Evolutionary conservation across 2,888 invertebrate species (phyloP).

Genomic region (Drosophila hamatofila): DNA sequence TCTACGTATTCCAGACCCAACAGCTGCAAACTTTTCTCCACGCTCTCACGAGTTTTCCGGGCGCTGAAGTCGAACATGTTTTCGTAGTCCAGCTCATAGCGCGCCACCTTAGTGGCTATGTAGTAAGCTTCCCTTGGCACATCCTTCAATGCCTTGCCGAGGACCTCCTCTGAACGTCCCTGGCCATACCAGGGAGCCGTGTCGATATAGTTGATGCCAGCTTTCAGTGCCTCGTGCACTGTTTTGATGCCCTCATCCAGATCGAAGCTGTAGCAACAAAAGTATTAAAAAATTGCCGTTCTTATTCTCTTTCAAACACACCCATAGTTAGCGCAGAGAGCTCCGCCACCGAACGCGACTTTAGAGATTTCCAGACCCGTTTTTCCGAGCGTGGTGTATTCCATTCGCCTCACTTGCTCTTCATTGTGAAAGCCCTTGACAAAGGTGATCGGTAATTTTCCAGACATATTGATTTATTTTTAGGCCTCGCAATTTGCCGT

Average conservation of each 20-base stretch:
- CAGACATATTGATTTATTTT: constrained; percentile 46
- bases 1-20: constrained; percentile 94
- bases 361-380: constrained; percentile 91
- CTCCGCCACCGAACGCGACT: constrained; percentile 91
- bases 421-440: constrained; percentile 89
- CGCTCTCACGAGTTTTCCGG: constrained; percentile 90
- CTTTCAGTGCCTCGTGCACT: constrained; percentile 89
- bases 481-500: constrained; percentile 2
- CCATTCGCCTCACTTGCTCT: constrained; percentile 88
- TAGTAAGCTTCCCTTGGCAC: constrained; percentile 94
- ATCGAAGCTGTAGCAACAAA: constrained; percentile 85
- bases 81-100: constrained; percentile 90
- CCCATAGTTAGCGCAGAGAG: constrained; percentile 90
- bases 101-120: constrained; percentile 96
- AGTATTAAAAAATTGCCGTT: not conserved
- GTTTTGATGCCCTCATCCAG: constrained; percentile 89
- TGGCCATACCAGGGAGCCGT: constrained; percentile 97
- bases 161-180: constrained; percentile 91
- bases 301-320: constrained; percentile 33
- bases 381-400: constrained; percentile 89
- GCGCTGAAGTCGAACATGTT: constrained; percentile 95
- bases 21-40: constrained; percentile 90
- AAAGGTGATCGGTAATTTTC: constrained; percentile 87
- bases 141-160: constrained; percentile 92
- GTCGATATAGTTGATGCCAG: constrained; percentile 96